Evolutionary conservation across 2,113 vertebrate species (phyloP), one percentile per base, ranked within the genome.

Genomic region (Hucho hucho): DNA sequence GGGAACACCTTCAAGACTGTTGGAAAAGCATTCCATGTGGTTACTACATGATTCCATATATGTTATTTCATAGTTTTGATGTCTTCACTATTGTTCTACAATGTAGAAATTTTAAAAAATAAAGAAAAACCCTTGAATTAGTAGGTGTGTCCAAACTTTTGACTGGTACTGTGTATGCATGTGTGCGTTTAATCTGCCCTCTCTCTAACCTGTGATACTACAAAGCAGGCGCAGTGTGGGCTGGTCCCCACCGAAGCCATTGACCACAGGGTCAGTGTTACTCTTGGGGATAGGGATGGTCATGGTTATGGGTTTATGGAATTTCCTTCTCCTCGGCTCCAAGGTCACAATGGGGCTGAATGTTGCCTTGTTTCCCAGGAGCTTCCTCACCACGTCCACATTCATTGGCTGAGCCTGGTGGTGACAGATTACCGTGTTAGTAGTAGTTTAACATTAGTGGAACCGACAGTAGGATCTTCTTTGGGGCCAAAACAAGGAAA

Each of bases 291-390:
- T 89, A 0, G 97, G 96, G 84, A 99, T 97, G 0, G 98, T 99
- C 98, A 99, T 98, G 1, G 97, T 99, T 81, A 99, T 99, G 74
- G 98, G 97, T 84, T 99, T 99, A 64, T 99, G 98, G 88, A 99
- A 99, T 85, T 99, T 99, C 75, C 98, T 95, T 72, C 98, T 93
- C 80, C 98, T 93, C 0, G 98, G 97, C 87, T 99, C 98, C 91
- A 99, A 86, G 0, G 98, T 99, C 74, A 99, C 97, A 32, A 99
- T 98, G 65, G 98, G 97, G 78, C 98, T 98, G 86, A 99, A 98
- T 72, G 94, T 95, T 37, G 97, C 97, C 90, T 98, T 99, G 89
- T 96, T 98, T 22, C 98, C 97, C 65, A 99, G 86, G 78, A 95
- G 95, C 91, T 97, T 99, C 90, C 93, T 95, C 20, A 96, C 95